phyloP scores from a whole-genome alignment of 2,113 vertebrate species.

The Grus americana region DNA sequence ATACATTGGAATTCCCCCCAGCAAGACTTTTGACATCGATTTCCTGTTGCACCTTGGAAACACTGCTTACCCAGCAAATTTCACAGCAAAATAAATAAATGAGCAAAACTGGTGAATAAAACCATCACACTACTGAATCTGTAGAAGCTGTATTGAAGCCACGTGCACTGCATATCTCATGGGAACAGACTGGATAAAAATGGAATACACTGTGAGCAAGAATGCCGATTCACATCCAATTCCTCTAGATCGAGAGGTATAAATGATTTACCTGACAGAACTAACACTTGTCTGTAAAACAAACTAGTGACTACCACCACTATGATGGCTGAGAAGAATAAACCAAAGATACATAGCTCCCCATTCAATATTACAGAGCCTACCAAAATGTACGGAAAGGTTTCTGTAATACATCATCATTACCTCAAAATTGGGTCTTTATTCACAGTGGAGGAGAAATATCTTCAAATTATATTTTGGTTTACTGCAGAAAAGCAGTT shows the following conservation, averaged over 20 bases:
- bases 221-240: neutral
- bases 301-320: neutral
- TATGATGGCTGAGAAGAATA: neutral
- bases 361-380: neutral
- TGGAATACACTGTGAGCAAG: neutral
- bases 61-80: neutral
- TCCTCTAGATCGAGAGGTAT: neutral
- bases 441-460: neutral
- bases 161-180: neutral
- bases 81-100: neutral
- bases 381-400: neutral
- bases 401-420: neutral
- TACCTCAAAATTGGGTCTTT: neutral
- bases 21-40: neutral
- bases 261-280: neutral
- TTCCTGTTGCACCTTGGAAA: neutral
- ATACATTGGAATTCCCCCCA: neutral
- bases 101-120: neutral
- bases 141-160: neutral
- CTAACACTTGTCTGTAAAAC: neutral
- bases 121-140: neutral
- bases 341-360: neutral
- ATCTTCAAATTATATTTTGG: slow-evolving; percentile 9
- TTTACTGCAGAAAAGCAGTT: neutral
- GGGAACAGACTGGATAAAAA: neutral